Evolutionary conservation across 1,140 invertebrate genomes (phyloP), one percentile per base, ranked within the genome.

Genomic region (Aphelenchoides besseyi): DNA sequence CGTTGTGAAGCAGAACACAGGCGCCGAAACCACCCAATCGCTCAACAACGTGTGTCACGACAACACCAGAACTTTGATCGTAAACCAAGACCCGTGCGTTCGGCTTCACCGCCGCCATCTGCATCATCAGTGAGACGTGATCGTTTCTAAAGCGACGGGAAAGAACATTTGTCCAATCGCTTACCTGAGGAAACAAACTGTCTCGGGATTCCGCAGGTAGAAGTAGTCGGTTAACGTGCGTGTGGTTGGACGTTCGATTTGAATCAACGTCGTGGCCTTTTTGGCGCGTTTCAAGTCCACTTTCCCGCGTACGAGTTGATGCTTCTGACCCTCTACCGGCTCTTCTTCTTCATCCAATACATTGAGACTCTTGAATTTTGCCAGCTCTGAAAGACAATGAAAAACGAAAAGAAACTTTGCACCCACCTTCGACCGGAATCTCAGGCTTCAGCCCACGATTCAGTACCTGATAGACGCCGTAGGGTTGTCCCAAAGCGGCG

Each of bases 171-270:
- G n/a, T n/a, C n/a, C n/a, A 66, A 66, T 32, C 30, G 30, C 63
- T 63, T 35, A 66, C 63, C 63, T 37, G 16, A 66, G 23, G 32
- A n/a, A 66, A n/a, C 63, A 26, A 53, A 66, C 63, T 33, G 63
- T 66, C 36, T 66, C 63, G n/a, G 32, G 26, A 35, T 35, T 66
- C 3, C 63, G 63, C 2, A 1, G 12, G 3, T 66, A 66, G 32
- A 18, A 66, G 29, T 36, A 66, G 16, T 66, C 63, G 3, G 63
- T 29, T 1, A 66, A 8, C 12, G 30, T 12, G 9, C 36, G n/a
- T 0, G 63, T 29, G 23, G 16, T 66, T 0, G 30, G 28, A 29
- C 26, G 30, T 30, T 66, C 63, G 32, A 66, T 37, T 36, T 36
- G 2, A 16, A 66, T 35, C 28, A 37, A 16, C 9, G 32, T 36